Conservation (phyloP, 2,888 invertebrate species). For the Hypomecis punctinalis region DNA sequence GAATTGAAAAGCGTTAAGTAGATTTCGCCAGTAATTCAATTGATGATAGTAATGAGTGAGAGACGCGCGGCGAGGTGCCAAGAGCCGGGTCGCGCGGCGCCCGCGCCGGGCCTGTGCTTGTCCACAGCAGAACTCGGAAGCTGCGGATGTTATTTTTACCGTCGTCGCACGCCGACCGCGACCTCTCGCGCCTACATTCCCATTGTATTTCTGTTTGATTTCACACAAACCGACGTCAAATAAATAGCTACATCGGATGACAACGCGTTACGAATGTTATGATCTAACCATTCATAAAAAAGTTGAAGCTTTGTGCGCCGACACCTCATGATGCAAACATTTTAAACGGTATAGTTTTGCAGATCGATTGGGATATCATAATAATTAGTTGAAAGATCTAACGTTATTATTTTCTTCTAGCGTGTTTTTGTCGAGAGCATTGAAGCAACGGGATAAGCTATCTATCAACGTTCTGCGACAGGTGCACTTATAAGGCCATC, state of each 20-base stretch:
- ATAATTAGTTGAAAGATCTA: not conserved
- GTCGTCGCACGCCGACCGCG: constrained; percentile 31
- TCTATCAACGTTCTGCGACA: not conserved
- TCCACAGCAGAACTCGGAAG: constrained; percentile 35
- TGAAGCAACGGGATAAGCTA: not conserved
- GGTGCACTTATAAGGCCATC: constrained; percentile 1
- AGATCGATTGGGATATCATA: not conserved
- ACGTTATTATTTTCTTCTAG: not conserved
- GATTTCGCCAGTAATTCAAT: constrained; percentile 1
- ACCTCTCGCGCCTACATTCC: constrained; percentile 36
- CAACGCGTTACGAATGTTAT: not conserved
- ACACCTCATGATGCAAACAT: not conserved
- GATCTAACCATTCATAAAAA: constrained; percentile 21
- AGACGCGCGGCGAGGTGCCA: constrained; percentile 1
- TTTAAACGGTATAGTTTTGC: not conserved
- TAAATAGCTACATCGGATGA: constrained; percentile 3
- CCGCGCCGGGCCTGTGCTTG: constrained; percentile 6
- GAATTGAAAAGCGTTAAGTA: too few species aligned
- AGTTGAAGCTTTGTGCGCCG: not conserved
- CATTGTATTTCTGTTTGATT: constrained; percentile 49
- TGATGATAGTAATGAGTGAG: constrained; percentile 2
- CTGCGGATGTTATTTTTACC: constrained; percentile 60
- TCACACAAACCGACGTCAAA: constrained; percentile 26
- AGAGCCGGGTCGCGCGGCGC: not conserved
- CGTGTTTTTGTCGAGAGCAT: not conserved